Conservation (phyloP, 2,797 vertebrate species). For the Mus minutoides region DNA sequence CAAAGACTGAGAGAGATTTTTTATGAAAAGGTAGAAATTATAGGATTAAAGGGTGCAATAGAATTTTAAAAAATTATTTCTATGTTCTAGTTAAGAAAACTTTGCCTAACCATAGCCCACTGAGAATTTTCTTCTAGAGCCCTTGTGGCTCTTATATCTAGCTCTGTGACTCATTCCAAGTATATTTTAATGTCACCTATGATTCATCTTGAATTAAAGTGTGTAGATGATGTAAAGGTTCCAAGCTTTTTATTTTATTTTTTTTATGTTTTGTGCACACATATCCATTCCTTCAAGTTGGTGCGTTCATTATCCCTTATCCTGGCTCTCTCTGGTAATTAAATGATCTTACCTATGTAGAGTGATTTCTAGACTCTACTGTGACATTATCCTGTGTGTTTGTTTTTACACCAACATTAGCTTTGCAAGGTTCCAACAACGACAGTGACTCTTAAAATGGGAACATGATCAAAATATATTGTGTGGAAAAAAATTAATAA, state of each 20-base stretch:
- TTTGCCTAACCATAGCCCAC: slow-evolving; percentile 42
- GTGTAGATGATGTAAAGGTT: slow-evolving; percentile 16
- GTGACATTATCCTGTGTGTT: background rate
- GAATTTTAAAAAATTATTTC: slow-evolving; percentile 38
- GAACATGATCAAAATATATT: background rate
- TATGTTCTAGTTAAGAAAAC: slow-evolving; percentile 42
- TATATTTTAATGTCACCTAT: slow-evolving; percentile 13
- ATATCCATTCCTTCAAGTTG: slow-evolving; percentile 3
- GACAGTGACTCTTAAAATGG: slow-evolving; percentile 34
- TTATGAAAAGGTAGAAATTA: slow-evolving; percentile 4
- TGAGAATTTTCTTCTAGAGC: slow-evolving; percentile 27
- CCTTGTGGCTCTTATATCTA: slow-evolving; percentile 12
- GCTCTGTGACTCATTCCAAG: slow-evolving; percentile 22
- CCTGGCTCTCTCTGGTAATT: slow-evolving; percentile 11
- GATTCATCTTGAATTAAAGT: slow-evolving; percentile 57
- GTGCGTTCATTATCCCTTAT: background rate
- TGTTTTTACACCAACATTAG: background rate
- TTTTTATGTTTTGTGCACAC: background rate
- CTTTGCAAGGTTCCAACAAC: slow-evolving; percentile 27
- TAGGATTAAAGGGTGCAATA: background rate
- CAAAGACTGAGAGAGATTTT: background rate
- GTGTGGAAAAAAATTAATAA: background rate
- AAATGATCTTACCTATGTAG: background rate
- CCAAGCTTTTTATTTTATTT: background rate
- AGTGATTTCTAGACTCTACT: slow-evolving; percentile 12